A percentile compares a stretch with the other conserved stretches of the same genome.
Conservation (phyloP, 2,797 vertebrate species). For the Acestrorhynchus altus region DNA sequence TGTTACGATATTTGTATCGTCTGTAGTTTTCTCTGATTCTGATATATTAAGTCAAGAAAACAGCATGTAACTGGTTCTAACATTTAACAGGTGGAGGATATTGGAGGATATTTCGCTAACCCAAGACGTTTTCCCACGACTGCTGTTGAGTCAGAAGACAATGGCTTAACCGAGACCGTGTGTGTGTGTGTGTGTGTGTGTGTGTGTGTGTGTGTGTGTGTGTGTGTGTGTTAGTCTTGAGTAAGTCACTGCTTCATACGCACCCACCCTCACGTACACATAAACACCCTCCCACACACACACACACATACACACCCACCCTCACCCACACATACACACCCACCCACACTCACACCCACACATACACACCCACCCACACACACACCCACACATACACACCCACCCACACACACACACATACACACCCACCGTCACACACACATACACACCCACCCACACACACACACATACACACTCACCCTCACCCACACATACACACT, state of each 20-base stretch:
- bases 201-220: slow-evolving; percentile 25
- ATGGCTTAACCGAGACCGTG: neutral
- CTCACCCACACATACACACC: slow-evolving; percentile 40
- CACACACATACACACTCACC: slow-evolving; percentile 41
- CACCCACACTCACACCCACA: slow-evolving; percentile 34
- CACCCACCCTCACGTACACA: no score
- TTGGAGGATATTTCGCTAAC: neutral
- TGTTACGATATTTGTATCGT: no score
- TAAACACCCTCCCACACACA: no score
- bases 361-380: slow-evolving; percentile 56
- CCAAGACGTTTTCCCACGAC: neutral
- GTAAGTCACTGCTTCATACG: slow-evolving; percentile 56
- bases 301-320: slow-evolving; percentile 34
- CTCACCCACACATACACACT: slow-evolving; percentile 11
- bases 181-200: slow-evolving; percentile 33
- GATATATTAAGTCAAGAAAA: no score
- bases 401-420: slow-evolving; percentile 33
- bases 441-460: neutral
- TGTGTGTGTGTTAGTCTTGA: slow-evolving; percentile 48
- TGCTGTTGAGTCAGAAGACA: slow-evolving; percentile 12
- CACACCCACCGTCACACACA: slow-evolving; percentile 33
- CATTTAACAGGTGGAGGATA: no score
- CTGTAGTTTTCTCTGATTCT: no score
- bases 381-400: slow-evolving; percentile 40
- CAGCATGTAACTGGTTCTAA: no score